Percentiles rank a stretch among this genome's conserved stretches.
phyloP scores from a whole-genome alignment of 2,888 invertebrate genomes.

The Acleris emargana region DNA sequence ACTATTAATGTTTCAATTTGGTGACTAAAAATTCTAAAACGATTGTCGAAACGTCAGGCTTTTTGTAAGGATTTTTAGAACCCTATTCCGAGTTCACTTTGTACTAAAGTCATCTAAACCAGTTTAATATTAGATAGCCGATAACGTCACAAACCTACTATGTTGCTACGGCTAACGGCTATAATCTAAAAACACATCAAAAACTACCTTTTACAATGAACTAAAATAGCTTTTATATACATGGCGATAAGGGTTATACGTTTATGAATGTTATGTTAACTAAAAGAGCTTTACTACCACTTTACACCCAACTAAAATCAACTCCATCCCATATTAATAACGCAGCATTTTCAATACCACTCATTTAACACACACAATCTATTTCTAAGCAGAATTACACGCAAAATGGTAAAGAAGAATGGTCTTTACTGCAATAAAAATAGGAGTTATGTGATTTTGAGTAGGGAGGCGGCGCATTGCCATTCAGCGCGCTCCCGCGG shows the following conservation, averaged over 20 bases:
- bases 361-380: too few species aligned
- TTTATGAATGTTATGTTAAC: too few species aligned
- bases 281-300: too few species aligned
- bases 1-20: too few species aligned
- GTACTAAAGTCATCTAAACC: too few species aligned
- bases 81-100: neutral
- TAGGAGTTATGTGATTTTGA: conserved; percentile 21
- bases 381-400: conserved; percentile 1
- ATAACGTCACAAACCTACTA: conserved; percentile 29
- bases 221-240: conserved; percentile 26
- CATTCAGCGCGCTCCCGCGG: conserved; percentile 22
- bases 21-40: too few species aligned
- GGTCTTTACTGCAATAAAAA: conserved; percentile 24
- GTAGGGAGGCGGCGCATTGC: conserved; percentile 13
- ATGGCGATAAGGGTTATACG: conserved; percentile 11
- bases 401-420: conserved; percentile 11
- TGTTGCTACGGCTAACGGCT: conserved; percentile 26
- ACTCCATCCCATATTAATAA: too few species aligned
- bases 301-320: too few species aligned
- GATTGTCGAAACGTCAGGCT: too few species aligned
- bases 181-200: conserved; percentile 20
- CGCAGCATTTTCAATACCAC: too few species aligned
- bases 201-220: conserved; percentile 16
- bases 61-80: too few species aligned
- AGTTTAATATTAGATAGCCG: conserved; percentile 18